phyloP scores from a whole-genome alignment of 2,888 invertebrate species.

The Dilophus febrilis region DNA sequence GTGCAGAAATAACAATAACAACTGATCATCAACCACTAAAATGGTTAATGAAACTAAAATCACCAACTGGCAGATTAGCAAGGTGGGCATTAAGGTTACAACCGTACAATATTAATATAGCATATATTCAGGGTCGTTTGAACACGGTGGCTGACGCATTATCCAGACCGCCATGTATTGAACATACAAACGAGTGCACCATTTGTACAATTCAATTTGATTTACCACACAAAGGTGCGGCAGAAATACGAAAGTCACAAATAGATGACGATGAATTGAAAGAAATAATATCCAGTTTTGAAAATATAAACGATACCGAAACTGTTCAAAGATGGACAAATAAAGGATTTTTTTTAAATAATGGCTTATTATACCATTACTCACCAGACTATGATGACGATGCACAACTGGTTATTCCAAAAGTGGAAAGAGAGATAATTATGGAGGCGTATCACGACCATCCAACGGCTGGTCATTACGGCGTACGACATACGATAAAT shows the following conservation, averaged over 20 bases:
- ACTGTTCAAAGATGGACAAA: background rate
- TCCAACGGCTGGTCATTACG: conserved; percentile 16
- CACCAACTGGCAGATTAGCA: too few species aligned
- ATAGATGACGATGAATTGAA: conserved; percentile 11
- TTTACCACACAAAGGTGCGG: background rate
- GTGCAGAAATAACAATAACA: too few species aligned
- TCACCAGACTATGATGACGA: background rate
- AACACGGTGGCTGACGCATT: conserved; percentile 17
- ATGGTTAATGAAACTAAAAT: too few species aligned
- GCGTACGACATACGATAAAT: conserved; percentile 11
- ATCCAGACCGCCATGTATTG: conserved; percentile 6
- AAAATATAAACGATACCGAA: conserved; percentile 1
- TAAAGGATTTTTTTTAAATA: background rate
- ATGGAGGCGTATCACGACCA: conserved; percentile 9
- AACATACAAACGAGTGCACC: conserved; percentile 1
- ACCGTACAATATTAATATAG: conserved; percentile 19
- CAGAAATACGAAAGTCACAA: conserved; percentile 9
- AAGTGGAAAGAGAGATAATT: conserved; percentile 7
- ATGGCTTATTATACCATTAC: conserved; percentile 3
- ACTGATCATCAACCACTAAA: too few species aligned
- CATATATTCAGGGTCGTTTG: conserved; percentile 22
- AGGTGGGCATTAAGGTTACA: too few species aligned
- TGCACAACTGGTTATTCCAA: conserved; percentile 9
- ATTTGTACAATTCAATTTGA: background rate
- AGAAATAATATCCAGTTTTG: conserved; percentile 12